Conservation (phyloP, 1,140 invertebrate genomes). For the Onthophagus taurus region DNA sequence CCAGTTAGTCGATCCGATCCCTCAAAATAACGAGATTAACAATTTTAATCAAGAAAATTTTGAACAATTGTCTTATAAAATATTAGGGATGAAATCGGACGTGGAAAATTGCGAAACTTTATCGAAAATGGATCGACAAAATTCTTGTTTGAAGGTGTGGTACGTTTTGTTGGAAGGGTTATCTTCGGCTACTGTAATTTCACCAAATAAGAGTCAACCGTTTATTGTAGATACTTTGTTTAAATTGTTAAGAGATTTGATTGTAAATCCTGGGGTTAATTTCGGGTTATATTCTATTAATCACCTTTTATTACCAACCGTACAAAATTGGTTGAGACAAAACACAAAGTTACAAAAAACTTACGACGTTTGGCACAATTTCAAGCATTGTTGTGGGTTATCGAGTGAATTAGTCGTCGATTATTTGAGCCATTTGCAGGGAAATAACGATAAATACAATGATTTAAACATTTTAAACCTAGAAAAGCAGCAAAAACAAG, state of each 20-base stretch:
- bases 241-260: constrained; percentile 65
- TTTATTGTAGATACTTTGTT: constrained; percentile 80
- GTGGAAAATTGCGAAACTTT: constrained; percentile 51
- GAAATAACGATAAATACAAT: constrained; percentile 26
- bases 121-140: constrained; percentile 66
- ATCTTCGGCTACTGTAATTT: constrained; percentile 69
- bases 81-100: constrained; percentile 45
- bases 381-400: constrained; percentile 87
- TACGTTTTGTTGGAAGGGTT: constrained; percentile 84
- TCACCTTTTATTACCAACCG: constrained; percentile 76
- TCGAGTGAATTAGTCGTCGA: constrained; percentile 85
- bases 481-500: constrained; percentile 38
- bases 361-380: constrained; percentile 75
- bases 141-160: constrained; percentile 84
- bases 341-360: constrained; percentile 53
- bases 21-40: constrained; percentile 63
- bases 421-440: constrained; percentile 55
- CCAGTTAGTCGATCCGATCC: constrained; percentile 73
- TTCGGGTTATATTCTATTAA: constrained; percentile 87
- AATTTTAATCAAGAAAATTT: constrained; percentile 43
- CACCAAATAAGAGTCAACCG: constrained; percentile 75
- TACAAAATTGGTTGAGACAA: constrained; percentile 81
- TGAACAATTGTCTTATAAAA: constrained; percentile 49
- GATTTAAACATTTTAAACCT: constrained; percentile 1
- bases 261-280: constrained; percentile 66